Base-by-base conservation (phyloP, 1,140 invertebrate genomes). In the Drosophila erecta region DNA sequence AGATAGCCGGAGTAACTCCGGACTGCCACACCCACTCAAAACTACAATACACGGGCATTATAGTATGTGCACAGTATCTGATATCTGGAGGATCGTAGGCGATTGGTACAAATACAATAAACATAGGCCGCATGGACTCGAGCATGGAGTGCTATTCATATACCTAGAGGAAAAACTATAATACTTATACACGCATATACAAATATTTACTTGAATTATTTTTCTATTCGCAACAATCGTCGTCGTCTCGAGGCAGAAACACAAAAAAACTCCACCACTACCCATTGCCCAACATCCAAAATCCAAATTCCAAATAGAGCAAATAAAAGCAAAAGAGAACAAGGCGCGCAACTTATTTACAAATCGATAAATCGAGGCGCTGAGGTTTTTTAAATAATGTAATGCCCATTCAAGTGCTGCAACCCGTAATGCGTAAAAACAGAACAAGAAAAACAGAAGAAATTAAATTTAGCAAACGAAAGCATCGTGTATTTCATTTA, bases 41-140 rank as follows among this genome's bases (percentile, higher is more conserved):
- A 87, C 72, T 79, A 77, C 80, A 76, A 79, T 64, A 62, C 55
- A 75, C 57, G 58, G 46, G 40, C 60, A 56, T 76, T 76, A 69
- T 71, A 69, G 65, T 35, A 70, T 70, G 43, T 71, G 64, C 67
- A 70, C 50, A 70, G 66, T 71, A 71, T 51, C 60, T 67, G 64
- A 67, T 66, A 57, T 71, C 65, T 70, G 65, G 30, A 71, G 24
- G 41, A 69, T 69, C 64, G 49, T 66, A 54, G 22, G 41, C 40
- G 66, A 90, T 90, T 90, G 87, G 87, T 90, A 90, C 87, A 90
- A 80, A 87, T 89, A 89, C 84, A 83, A 84, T 79, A 87, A 76
- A 76, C 61, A 73, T 57, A 37, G 60, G 30, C 47, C 54, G 47
- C 40, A 74, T 44, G 41, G 73, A 33, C 64, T 51, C 30, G 49